These are phyloP conservation scores for Coptotermes formosanus DNA, from an alignment of 1,140 invertebrate species.

Conservation along the genomic window DNA sequence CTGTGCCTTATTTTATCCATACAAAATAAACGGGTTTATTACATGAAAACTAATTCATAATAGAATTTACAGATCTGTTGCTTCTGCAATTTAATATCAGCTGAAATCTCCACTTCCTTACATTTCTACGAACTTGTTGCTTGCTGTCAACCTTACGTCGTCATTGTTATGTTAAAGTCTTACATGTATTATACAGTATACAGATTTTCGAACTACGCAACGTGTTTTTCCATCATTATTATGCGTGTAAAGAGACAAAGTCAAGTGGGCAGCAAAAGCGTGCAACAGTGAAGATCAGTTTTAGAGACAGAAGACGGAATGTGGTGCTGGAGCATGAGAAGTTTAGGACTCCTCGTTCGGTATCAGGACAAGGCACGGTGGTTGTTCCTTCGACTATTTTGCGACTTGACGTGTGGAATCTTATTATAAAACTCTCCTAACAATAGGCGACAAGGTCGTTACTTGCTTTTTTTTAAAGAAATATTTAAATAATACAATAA, in stretches of 20 bases:
- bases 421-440: neutral
- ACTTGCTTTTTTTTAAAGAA: neutral
- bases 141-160: too few relatives aligned
- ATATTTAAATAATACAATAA: neutral
- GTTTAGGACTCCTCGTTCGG: neutral
- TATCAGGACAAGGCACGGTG: neutral
- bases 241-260: neutral
- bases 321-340: neutral
- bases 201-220: neutral
- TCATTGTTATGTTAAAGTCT: too few relatives aligned
- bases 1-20: too few relatives aligned
- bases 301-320: neutral
- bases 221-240: neutral
- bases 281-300: neutral
- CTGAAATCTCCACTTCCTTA: too few relatives aligned
- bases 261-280: neutral
- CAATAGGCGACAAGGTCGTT: neutral
- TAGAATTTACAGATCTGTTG: too few relatives aligned
- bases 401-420: neutral
- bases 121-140: too few relatives aligned
- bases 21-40: too few relatives aligned
- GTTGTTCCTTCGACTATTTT: neutral
- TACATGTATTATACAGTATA: too few relatives aligned
- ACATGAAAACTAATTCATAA: too few relatives aligned
- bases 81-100: too few relatives aligned